A percentile compares a stretch with the other conserved stretches of the same genome.
Conservation (phyloP, 2,888 invertebrate genomes). For the Zonitis immaculata region DNA sequence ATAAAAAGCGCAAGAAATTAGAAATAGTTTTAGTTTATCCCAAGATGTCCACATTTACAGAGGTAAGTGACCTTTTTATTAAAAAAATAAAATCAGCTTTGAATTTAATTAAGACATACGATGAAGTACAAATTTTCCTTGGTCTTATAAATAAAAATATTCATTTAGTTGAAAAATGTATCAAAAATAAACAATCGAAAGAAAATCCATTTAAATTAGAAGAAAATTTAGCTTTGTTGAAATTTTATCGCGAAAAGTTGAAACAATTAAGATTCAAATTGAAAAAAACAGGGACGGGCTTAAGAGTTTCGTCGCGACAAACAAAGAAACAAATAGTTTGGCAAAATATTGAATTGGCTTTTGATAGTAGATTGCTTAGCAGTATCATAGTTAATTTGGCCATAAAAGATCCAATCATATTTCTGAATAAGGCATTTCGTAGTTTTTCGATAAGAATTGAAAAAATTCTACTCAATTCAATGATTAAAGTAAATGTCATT, state of each 20-base stretch:
- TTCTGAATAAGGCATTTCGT: not conserved
- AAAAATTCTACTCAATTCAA: no score
- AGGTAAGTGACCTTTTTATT: no score
- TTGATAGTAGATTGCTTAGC: not conserved
- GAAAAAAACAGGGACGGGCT: not conserved
- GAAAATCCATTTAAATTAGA: not conserved
- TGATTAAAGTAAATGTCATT: no score
- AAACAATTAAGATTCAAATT: not conserved
- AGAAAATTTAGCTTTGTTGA: not conserved
- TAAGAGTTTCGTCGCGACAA: not conserved
- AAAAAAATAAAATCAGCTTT: no score
- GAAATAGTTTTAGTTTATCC: no score
- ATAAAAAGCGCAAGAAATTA: no score
- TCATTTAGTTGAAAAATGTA: not conserved
- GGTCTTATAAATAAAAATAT: no score
- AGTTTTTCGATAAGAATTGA: not conserved
- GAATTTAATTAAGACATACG: no score
- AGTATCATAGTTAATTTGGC: not conserved
- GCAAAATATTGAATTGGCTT: not conserved
- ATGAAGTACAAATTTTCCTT: no score
- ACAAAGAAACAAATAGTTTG: not conserved
- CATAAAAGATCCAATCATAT: not conserved
- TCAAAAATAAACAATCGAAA: not conserved
- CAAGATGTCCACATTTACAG: no score
- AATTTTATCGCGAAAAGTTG: not conserved